Conservation (phyloP, 2,113 vertebrate genomes). For the Catagonus wagneri region DNA sequence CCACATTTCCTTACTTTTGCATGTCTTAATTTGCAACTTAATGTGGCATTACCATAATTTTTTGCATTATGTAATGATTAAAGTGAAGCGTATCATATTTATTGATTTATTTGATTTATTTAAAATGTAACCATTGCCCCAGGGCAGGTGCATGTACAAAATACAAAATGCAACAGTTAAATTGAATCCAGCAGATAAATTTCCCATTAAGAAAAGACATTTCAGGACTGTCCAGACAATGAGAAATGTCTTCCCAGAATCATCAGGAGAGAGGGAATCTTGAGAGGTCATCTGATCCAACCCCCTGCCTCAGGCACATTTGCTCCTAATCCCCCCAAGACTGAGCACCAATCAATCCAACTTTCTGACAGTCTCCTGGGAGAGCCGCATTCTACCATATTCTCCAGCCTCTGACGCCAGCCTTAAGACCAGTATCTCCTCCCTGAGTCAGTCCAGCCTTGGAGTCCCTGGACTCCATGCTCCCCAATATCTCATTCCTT, state of each 20-base stretch:
- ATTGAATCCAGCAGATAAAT: constrained; percentile 81
- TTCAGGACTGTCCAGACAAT: constrained; percentile 76
- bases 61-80: constrained; percentile 86
- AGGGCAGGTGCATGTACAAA: constrained; percentile 80
- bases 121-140: constrained; percentile 84
- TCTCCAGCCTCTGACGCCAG: neutral
- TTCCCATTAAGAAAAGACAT: constrained; percentile 81
- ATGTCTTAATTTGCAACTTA: constrained; percentile 84
- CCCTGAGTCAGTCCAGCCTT: neutral
- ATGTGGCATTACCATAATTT: constrained; percentile 85
- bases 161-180: constrained; percentile 83
- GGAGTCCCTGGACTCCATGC: neutral
- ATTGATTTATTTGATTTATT: constrained; percentile 85
- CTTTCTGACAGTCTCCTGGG: neutral
- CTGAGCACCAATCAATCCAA: neutral
- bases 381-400: neutral
- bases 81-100: constrained; percentile 82
- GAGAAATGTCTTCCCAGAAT: constrained; percentile 70
- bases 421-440: neutral
- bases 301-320: constrained; percentile 63
- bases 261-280: constrained; percentile 59
- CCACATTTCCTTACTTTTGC: constrained; percentile 80
- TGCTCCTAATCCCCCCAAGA: constrained; percentile 47
- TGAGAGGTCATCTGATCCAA: constrained; percentile 73
- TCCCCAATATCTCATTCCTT: neutral